phyloP scores from a whole-genome alignment of 2,888 invertebrate genomes.

The Apamea crenata region DNA sequence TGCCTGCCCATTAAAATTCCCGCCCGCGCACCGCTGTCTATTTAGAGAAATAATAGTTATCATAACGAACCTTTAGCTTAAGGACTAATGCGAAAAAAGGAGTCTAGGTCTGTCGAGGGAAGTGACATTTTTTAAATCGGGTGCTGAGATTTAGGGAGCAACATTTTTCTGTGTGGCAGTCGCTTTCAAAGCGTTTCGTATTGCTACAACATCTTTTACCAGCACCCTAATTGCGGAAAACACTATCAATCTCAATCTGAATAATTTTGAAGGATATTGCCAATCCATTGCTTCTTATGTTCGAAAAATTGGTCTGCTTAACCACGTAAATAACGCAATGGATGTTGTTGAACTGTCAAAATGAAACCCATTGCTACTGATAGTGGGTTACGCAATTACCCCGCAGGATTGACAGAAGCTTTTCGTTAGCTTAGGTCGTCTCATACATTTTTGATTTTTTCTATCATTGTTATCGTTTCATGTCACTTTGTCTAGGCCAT shows the following conservation, averaged over 20 bases:
- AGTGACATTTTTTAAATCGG: neutral
- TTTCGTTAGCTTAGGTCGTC: neutral
- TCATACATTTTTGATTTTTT: neutral
- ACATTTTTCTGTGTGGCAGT: neutral
- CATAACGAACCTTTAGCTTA: constrained; percentile 74
- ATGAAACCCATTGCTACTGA: too few species aligned
- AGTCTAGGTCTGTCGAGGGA: constrained; percentile 1
- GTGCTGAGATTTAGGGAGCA: constrained; percentile 30
- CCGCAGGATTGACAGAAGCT: neutral
- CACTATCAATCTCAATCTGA: too few species aligned
- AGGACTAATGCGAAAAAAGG: constrained; percentile 45
- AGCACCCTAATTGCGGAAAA: too few species aligned
- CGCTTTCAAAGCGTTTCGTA: neutral
- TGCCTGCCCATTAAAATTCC: constrained; percentile 86
- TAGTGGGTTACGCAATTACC: too few species aligned
- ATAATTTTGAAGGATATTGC: too few species aligned
- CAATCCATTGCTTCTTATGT: too few species aligned
- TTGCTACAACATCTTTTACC: neutral
- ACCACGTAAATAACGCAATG: too few species aligned
- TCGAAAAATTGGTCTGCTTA: too few species aligned
- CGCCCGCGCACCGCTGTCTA: constrained; percentile 84
- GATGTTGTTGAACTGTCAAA: too few species aligned
- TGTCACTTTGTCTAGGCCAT: neutral
- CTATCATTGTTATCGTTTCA: neutral
- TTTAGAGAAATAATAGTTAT: constrained; percentile 85